Conservation (phyloP, 2,797 vertebrate species). For the Liparis tanakae region DNA sequence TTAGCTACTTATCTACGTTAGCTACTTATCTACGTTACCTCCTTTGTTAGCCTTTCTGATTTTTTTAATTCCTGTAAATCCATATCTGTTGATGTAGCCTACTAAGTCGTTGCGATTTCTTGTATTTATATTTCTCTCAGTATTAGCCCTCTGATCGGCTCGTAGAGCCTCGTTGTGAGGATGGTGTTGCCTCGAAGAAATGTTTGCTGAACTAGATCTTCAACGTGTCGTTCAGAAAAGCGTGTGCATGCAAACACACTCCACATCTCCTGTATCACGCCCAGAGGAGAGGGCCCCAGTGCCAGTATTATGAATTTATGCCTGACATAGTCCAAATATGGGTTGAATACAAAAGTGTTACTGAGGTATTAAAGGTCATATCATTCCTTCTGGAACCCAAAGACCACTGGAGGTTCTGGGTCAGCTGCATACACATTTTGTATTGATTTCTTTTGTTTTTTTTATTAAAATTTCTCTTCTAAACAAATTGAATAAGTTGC, state of each 20-base stretch:
- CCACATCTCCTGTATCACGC: slow-evolving; percentile 20
- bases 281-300: slow-evolving; percentile 33
- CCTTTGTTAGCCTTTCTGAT: slow-evolving; percentile 2
- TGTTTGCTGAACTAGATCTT: slow-evolving; percentile 5
- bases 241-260: slow-evolving; percentile 60
- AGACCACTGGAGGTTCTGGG: slow-evolving; percentile 1
- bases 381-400: slow-evolving; percentile 1
- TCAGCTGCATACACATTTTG: not conserved
- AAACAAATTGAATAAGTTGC: not conserved
- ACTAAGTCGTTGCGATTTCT: not conserved
- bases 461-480: not conserved
- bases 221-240: slow-evolving; percentile 28
- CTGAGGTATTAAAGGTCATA: slow-evolving; percentile 23
- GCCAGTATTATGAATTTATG: slow-evolving; percentile 51
- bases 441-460: not conserved
- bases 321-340: slow-evolving; percentile 10
- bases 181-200: slow-evolving; percentile 33
- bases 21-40: slow-evolving; percentile 8
- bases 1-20: slow-evolving; percentile 19
- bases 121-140: slow-evolving; percentile 10
- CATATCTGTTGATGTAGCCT: not conserved
- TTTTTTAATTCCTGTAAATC: not conserved
- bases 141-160: slow-evolving; percentile 6
- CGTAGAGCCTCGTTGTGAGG: not conserved
- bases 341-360: slow-evolving; percentile 25